Conservation (phyloP, 2,888 invertebrate genomes). For the Clivina fossor region DNA sequence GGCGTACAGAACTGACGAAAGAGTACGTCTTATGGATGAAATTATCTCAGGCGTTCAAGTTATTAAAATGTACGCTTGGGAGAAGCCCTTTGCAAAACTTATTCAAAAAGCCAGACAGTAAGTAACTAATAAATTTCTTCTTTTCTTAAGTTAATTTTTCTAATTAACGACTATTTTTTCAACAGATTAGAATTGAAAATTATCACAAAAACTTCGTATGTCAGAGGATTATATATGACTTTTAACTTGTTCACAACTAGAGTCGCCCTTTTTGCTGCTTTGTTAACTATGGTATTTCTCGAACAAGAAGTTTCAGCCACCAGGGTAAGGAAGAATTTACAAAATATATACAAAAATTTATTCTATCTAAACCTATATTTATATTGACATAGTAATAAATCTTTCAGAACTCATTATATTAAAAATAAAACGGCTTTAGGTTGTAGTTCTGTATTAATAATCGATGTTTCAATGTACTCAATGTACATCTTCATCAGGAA, state of each 20-base stretch:
- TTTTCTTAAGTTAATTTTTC: not conserved
- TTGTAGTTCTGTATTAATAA: too few species aligned
- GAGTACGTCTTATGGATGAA: constrained; percentile 93
- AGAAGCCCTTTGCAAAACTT: constrained; percentile 67
- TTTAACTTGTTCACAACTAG: constrained; percentile 82
- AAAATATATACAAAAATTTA: too few species aligned
- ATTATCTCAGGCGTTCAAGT: constrained; percentile 91
- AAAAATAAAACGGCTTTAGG: too few species aligned
- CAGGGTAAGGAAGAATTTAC: constrained; percentile 65
- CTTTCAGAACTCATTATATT: too few species aligned
- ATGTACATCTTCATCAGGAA: too few species aligned
- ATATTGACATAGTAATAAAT: too few species aligned
- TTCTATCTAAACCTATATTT: too few species aligned
- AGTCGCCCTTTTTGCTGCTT: constrained; percentile 73
- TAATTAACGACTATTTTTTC: not conserved
- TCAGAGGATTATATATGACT: constrained; percentile 69
- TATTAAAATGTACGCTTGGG: constrained; percentile 76
- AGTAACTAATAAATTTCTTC: constrained; percentile 11
- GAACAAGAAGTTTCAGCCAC: constrained; percentile 71
- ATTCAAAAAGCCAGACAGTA: constrained; percentile 59
- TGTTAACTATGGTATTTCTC: constrained; percentile 67
- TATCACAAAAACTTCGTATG: constrained; percentile 63
- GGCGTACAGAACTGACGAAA: constrained; percentile 82
- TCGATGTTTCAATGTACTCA: too few species aligned
- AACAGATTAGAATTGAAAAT: constrained; percentile 58